These are phyloP conservation scores for Pelochelys cantorii DNA, from an alignment of 2,797 vertebrate species.

Conservation along the genomic window DNA sequence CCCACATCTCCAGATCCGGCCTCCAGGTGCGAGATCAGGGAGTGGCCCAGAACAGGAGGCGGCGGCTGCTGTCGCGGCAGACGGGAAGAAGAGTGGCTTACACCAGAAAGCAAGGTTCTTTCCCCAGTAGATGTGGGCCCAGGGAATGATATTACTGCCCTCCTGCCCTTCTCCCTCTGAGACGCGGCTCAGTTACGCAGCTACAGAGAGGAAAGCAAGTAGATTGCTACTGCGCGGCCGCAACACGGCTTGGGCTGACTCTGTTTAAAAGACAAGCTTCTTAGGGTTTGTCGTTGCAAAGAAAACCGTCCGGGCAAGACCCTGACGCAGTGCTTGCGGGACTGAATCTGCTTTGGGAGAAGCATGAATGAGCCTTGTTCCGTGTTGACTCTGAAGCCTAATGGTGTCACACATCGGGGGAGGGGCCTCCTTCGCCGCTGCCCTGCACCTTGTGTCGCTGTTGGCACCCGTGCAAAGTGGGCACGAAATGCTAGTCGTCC, in stretches of 20 bases:
- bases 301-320: fast-evolving
- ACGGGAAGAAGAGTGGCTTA: background rate
- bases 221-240: too few species aligned
- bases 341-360: background rate
- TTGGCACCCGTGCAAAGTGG: fast-evolving
- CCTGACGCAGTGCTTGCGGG: background rate
- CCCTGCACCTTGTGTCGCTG: background rate
- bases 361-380: background rate
- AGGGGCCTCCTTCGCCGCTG: background rate
- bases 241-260: background rate
- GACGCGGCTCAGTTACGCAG: too few species aligned
- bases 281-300: fast-evolving
- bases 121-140: background rate
- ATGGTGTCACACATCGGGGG: background rate
- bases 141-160: background rate
- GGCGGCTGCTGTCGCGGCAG: background rate
- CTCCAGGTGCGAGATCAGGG: background rate
- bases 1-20: fast-evolving
- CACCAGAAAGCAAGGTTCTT: background rate
- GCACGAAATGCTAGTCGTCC: fast-evolving
- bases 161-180: too few species aligned
- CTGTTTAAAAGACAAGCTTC: background rate
- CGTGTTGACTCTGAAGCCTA: background rate
- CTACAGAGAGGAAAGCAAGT: too few species aligned
- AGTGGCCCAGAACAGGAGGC: background rate